Evolutionary conservation across 2,888 invertebrate genomes (phyloP).

Genomic region (Plebejus argus): DNA sequence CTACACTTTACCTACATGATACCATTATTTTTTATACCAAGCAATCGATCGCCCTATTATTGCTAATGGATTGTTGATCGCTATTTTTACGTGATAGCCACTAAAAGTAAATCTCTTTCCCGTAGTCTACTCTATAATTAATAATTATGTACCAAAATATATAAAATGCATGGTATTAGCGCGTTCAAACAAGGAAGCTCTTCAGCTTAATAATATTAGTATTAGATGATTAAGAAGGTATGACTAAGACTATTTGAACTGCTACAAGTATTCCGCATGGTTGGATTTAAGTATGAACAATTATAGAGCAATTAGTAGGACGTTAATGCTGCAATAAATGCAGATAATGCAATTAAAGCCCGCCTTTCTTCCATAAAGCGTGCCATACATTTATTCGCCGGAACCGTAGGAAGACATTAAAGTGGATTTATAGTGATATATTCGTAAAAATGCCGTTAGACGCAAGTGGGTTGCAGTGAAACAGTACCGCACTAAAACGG

Average conservation of each 20-base stretch:
- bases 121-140: too few species aligned
- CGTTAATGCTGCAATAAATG: neutral
- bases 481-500: neutral
- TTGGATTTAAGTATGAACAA: constrained; percentile 15
- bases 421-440: constrained; percentile 37
- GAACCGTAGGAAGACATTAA: constrained; percentile 36
- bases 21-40: too few species aligned
- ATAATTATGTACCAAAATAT: too few species aligned
- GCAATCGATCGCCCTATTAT: too few species aligned
- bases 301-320: constrained; percentile 6
- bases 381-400: constrained; percentile 36
- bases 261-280: neutral
- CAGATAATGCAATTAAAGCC: constrained; percentile 29
- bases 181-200: too few species aligned
- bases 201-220: too few species aligned
- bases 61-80: too few species aligned
- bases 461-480: constrained; percentile 28
- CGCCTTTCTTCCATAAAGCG: constrained; percentile 40
- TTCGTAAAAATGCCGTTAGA: constrained; percentile 36
- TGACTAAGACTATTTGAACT: neutral
- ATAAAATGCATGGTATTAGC: too few species aligned
- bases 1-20: too few species aligned
- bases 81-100: too few species aligned
- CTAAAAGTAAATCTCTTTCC: too few species aligned
- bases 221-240: neutral